Percentiles rank a stretch among this genome's conserved stretches.
These are phyloP conservation scores for Pteropus alecto DNA, from an alignment of 2,113 vertebrate genomes.

Conservation along the genomic window DNA sequence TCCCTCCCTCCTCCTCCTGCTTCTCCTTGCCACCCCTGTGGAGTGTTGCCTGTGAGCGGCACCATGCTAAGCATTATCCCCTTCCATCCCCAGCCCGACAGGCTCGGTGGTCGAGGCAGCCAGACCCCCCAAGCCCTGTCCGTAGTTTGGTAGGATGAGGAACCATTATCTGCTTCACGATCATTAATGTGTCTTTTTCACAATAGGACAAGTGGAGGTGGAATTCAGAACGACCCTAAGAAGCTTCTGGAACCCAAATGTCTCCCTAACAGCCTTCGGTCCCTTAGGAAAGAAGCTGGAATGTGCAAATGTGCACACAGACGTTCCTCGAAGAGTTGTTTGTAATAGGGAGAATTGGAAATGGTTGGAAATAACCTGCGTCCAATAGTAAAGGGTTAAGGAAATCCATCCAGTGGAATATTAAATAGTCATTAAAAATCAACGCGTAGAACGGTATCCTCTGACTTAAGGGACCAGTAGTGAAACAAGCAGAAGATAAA, in stretches of 20 bases:
- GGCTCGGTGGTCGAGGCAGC: not conserved
- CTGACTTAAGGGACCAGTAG: not conserved
- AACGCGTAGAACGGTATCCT: not conserved
- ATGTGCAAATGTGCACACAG: accelerated
- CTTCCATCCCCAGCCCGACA: not conserved
- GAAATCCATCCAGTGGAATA: not conserved
- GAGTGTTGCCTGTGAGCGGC: accelerated
- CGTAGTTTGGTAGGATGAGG: accelerated
- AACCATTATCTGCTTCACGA: not conserved
- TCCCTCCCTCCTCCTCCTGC: not conserved
- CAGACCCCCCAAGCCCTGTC: not conserved
- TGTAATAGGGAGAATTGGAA: too few species aligned
- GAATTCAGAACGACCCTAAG: not conserved
- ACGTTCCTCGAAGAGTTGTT: accelerated
- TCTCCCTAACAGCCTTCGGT: not conserved
- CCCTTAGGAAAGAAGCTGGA: not conserved
- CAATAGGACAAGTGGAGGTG: not conserved
- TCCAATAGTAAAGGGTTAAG: not conserved
- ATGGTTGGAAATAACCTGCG: not conserved
- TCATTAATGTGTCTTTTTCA: not conserved
- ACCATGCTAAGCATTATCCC: accelerated
- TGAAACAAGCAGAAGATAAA: not conserved
- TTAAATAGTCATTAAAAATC: not conserved
- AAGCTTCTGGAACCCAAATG: not conserved
- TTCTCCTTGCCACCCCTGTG: accelerated